Base-by-base conservation (phyloP, 1,140 invertebrate species). In the Aphidius ervi region DNA sequence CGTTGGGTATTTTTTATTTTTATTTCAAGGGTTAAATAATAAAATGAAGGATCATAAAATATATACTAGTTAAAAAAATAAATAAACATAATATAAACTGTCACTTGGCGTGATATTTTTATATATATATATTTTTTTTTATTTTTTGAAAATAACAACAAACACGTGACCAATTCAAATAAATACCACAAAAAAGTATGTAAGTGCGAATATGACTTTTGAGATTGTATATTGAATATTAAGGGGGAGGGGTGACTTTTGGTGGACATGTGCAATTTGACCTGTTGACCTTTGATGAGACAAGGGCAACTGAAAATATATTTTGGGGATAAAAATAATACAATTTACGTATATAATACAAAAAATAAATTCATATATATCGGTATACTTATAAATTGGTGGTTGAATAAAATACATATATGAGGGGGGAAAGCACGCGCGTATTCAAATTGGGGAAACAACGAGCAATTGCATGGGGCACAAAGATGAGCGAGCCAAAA, bases 321-420 rank as follows among this genome's bases (percentile, higher is more conserved):
- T 79, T 63, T 78, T 79, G 77, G 77, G 78, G 77, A 31, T 76
- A 78, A 78, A 80, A 80, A 80, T 79, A 80, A 79, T 79, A 77
- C 77, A 78, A 80, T 80, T 80, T 80, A 73, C 74, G 68, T 68
- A 75, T 23, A 23, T 78, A 79, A 78, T 77, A 72, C 72, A 72
- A 72, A 67, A 73, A 67, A 63, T 23, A 37, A 9, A n/a, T 42
- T 3, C 4, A 31, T 31, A 31, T 31, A 31, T 31, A 31, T 31
- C 23, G 23, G 4, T 31, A 31, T 31, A 31, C 23, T 31, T 31
- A 31, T 31, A 31, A 31, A 31, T 31, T 31, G 23, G 23, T 31
- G 23, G 23, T 31, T 31, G 23, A 31, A 31, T 31, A 31, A 31
- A 31, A 31, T 31, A 31, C 23, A 31, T 31, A 31, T 31, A 31